phyloP scores from a whole-genome alignment of 2,888 invertebrate genomes.

The Luperina nickerlii region DNA sequence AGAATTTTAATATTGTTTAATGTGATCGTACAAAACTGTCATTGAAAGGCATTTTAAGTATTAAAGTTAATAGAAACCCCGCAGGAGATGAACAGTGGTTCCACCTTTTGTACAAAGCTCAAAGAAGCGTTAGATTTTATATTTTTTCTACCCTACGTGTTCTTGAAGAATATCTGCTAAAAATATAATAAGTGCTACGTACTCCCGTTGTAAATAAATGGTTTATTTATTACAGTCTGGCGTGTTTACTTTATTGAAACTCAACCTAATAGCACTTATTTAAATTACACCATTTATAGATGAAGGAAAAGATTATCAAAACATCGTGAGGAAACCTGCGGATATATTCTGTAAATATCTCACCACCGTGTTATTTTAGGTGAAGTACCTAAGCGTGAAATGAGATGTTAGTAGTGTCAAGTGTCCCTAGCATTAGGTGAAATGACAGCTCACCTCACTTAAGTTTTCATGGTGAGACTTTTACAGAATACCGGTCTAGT shows the following conservation, averaged over 20 bases:
- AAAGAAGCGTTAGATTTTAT: slow-evolving; percentile 57
- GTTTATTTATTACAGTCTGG: slow-evolving; percentile 68
- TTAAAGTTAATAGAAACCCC: neutral
- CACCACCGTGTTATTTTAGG: too few relatives aligned
- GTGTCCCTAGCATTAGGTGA: too few relatives aligned
- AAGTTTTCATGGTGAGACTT: too few relatives aligned
- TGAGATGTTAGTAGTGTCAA: too few relatives aligned
- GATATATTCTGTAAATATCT: too few relatives aligned
- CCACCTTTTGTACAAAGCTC: slow-evolving; percentile 41
- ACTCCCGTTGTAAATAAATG: slow-evolving; percentile 80
- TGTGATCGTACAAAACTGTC: slow-evolving; percentile 11
- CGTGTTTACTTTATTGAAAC: slow-evolving; percentile 56
- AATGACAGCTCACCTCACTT: too few relatives aligned
- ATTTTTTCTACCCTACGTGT: slow-evolving; percentile 62
- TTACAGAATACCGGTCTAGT: too few relatives aligned
- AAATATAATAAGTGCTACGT: slow-evolving; percentile 88
- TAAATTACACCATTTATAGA: neutral
- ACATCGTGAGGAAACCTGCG: too few relatives aligned
- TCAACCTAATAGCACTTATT: neutral
- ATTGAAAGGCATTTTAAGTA: slow-evolving; percentile 32
- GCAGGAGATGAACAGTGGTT: neutral
- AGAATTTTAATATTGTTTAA: neutral
- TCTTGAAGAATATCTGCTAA: slow-evolving; percentile 69
- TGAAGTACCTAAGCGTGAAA: too few relatives aligned
- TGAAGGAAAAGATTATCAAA: too few relatives aligned